phyloP scores from a whole-genome alignment of 2,113 vertebrate species.

The Alosa alosa region DNA sequence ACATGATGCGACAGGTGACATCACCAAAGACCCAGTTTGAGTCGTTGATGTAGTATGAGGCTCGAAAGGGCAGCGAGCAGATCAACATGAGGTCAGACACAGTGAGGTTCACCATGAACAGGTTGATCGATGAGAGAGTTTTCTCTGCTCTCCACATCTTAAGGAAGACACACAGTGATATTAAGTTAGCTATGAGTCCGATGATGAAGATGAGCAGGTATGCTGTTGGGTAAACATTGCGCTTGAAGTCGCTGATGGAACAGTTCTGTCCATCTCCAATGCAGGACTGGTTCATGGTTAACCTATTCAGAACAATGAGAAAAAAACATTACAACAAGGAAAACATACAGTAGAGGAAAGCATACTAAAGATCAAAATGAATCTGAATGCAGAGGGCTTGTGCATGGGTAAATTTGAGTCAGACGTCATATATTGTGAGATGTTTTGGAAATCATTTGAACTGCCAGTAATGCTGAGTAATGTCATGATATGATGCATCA shows the following conservation, averaged over 20 bases:
- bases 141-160: conserved; percentile 50
- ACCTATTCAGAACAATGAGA: neutral
- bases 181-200: conserved; percentile 64
- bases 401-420: neutral
- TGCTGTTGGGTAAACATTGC: conserved; percentile 60
- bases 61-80: conserved; percentile 71
- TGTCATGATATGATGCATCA: neutral
- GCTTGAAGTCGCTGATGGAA: conserved; percentile 62
- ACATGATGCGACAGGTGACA: conserved; percentile 66
- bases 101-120: conserved; percentile 77
- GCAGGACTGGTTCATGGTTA: conserved; percentile 6
- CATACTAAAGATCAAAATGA: neutral
- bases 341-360: neutral
- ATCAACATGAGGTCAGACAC: conserved; percentile 74
- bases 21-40: conserved; percentile 71
- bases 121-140: conserved; percentile 55
- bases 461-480: neutral
- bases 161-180: conserved; percentile 72
- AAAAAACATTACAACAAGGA: neutral
- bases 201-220: conserved; percentile 68
- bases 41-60: conserved; percentile 66
- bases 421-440: neutral
- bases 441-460: neutral
- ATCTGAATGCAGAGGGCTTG: neutral
- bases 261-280: conserved; percentile 35